Conservation (phyloP, 2,797 vertebrate species). For the Coreius guichenoti region DNA sequence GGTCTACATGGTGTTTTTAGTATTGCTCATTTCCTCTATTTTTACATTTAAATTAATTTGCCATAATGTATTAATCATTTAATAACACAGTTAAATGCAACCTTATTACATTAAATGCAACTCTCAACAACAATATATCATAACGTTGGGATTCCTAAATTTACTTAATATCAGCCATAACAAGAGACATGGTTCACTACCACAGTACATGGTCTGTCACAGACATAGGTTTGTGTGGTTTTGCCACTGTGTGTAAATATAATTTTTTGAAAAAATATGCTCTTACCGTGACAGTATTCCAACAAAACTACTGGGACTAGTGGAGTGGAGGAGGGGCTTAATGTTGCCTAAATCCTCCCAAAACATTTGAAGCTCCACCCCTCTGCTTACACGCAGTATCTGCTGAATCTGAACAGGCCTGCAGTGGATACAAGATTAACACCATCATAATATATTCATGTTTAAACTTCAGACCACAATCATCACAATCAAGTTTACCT, state of each 20-base stretch:
- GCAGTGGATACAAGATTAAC: constrained; percentile 9
- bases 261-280: background rate
- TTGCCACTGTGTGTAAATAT: background rate
- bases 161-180: background rate
- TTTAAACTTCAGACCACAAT: background rate
- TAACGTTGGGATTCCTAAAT: background rate
- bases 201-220: background rate
- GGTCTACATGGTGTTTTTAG: background rate
- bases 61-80: background rate
- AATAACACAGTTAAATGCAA: background rate
- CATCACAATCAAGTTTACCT: constrained; percentile 66
- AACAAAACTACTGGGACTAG: constrained; percentile 81
- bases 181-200: background rate
- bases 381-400: constrained; percentile 79
- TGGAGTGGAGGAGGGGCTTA: constrained; percentile 81
- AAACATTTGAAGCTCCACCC: constrained; percentile 81
- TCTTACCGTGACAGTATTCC: constrained; percentile 88
- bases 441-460: background rate
- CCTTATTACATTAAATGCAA: background rate
- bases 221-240: background rate
- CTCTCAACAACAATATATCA: background rate
- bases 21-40: too few relatives aligned
- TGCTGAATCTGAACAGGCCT: constrained; percentile 75
- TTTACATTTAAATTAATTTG: background rate
- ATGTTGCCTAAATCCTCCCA: constrained; percentile 77